A percentile compares a stretch with the other conserved stretches of the same genome.
These are phyloP conservation scores for Heliothis virescens DNA, from an alignment of 1,140 invertebrate genomes.

Conservation along the genomic window DNA sequence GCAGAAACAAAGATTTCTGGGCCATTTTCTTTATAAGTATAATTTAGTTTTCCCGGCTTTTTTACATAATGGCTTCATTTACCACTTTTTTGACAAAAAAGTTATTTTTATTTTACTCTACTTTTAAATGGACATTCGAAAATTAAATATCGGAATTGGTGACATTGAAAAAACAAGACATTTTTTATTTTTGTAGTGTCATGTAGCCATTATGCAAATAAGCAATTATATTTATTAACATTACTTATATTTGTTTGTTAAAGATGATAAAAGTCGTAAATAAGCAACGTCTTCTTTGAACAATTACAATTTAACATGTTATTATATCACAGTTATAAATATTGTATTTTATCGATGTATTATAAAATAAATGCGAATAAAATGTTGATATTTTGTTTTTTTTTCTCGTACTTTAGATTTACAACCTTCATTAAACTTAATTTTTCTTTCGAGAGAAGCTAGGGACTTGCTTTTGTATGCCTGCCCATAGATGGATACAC, in stretches of 20 bases:
- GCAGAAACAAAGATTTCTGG: conserved; percentile 46
- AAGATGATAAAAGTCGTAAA: conserved; percentile 24
- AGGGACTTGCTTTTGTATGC: neutral
- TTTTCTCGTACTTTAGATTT: conserved; percentile 30
- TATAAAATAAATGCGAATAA: conserved; percentile 78
- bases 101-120: too few species aligned
- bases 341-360: conserved; percentile 81
- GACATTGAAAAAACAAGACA: neutral
- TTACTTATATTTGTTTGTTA: conserved; percentile 31
- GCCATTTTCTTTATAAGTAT: conserved; percentile 41
- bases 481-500: neutral
- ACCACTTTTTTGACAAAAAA: too few species aligned
- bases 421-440: too few species aligned
- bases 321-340: conserved; percentile 75
- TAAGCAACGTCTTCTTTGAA: conserved; percentile 34
- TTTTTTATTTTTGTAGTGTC: neutral
- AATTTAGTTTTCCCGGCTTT: conserved; percentile 10
- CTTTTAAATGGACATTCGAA: too few species aligned
- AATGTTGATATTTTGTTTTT: conserved; percentile 65
- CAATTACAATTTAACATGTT: conserved; percentile 48
- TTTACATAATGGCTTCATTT: conserved; percentile 21
- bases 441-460: too few species aligned
- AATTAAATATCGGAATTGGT: neutral
- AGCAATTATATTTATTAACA: conserved; percentile 46
- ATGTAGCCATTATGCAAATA: neutral